Base-by-base conservation (phyloP, 2,113 vertebrate genomes). In the Mesoclemmys tuberculata region DNA sequence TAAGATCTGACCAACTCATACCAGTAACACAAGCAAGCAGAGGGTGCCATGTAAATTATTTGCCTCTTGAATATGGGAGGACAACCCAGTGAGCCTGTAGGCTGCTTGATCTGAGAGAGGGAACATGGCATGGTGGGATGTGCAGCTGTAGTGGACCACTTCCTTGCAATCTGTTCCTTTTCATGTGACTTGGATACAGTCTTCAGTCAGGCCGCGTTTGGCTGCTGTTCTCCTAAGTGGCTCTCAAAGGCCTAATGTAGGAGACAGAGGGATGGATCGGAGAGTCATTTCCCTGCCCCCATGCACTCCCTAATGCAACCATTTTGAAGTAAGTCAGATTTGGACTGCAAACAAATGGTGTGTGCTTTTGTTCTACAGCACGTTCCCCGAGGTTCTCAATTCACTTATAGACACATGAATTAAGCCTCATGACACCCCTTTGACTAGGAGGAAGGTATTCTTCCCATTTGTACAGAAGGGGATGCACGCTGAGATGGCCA, bases 111-210 rank as follows among this genome's bases (percentile, higher is more conserved):
- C 56, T 54, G 2, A 0, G 68, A 0, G 49, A 85, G 64, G 83
- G 64, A 88, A 4, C 0, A 7, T 49, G 84, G 54, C 52, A 14
- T 52, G 35, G 1, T 48, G 4, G 4, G 8, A 9, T 0, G 22
- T 8, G 35, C 24, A 83, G 1, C 21, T 90, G 55, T 89, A 79
- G 87, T 48, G 93, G 19, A 52, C 19, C 68, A 10, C n/a, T 44
- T 90, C 84, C 48, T 41, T 68, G 13, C 11, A 80, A 10, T 55
- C 55, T 61, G 61, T 71, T 84, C 38, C 5, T 0, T 79, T 93
- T 80, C 29, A 11, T 61, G 48, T 0, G 3, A 10, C 9, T 8
- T 0, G 54, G 54, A 49, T 46, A 52, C 31, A 90, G 56, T 2
- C 29, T 27, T 3, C 22, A 74, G 31, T 4, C 52, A 11, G 31